Conservation (phyloP, 2,797 vertebrate species). For the Sternotherus odoratus region DNA sequence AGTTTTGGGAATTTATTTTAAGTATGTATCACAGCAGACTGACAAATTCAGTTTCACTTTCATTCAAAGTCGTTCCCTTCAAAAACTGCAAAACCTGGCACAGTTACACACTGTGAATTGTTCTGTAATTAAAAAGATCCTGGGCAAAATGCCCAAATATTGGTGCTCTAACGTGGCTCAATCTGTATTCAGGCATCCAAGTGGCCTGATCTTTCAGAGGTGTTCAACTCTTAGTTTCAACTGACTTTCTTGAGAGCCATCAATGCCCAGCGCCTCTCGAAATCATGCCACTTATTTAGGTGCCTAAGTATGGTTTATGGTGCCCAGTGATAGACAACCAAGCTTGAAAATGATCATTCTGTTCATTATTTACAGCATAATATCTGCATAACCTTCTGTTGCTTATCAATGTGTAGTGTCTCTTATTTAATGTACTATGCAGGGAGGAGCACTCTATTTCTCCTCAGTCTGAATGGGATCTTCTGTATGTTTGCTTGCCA, state of each 20-base stretch:
- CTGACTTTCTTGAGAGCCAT: background rate
- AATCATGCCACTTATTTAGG: background rate
- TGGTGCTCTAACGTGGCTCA: background rate
- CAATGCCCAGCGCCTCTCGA: background rate
- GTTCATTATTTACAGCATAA: background rate
- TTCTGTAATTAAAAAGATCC: background rate
- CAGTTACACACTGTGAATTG: background rate
- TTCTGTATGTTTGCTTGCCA: background rate
- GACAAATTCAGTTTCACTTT: background rate
- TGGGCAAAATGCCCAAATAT: background rate
- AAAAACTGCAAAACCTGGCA: accelerated
- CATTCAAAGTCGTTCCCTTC: background rate
- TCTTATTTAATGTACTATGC: too few relatives aligned
- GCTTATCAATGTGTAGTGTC: background rate
- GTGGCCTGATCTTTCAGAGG: background rate
- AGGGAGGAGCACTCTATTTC: background rate
- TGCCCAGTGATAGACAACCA: background rate
- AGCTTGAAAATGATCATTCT: background rate
- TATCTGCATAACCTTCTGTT: background rate
- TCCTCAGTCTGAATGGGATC: background rate
- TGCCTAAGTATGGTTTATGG: background rate
- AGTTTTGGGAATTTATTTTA: background rate
- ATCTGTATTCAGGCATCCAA: accelerated
- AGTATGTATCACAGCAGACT: accelerated
- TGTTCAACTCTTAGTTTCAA: background rate